phyloP scores from a whole-genome alignment of 2,113 vertebrate genomes.

The Noctilio leporinus region DNA sequence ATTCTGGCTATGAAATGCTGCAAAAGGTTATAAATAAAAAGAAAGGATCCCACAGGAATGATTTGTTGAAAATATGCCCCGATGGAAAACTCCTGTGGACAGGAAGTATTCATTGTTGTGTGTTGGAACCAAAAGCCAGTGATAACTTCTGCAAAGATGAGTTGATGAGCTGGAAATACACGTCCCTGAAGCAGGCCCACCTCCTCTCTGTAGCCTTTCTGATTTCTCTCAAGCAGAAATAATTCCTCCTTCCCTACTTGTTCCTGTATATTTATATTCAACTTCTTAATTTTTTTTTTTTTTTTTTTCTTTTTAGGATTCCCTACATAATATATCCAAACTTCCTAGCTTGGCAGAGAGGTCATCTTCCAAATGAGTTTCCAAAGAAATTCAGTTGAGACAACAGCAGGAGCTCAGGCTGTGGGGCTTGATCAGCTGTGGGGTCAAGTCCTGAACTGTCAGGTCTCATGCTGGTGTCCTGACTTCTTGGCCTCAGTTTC shows the following conservation, averaged over 20 bases:
- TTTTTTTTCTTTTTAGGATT: constrained; percentile 27
- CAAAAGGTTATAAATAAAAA: constrained; percentile 43
- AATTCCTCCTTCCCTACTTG: background rate
- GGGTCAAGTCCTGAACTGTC: background rate
- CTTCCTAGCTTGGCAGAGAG: background rate
- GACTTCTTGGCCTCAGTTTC: background rate
- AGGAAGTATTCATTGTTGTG: background rate
- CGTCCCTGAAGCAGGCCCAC: background rate
- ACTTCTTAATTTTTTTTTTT: background rate
- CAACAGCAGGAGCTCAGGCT: background rate
- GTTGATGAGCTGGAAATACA: background rate
- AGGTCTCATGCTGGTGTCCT: background rate
- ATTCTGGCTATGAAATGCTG: background rate
- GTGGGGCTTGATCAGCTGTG: background rate
- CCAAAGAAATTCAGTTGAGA: background rate
- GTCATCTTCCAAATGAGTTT: background rate
- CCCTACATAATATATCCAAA: background rate
- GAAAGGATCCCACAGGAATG: constrained; percentile 5
- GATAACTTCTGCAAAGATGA: background rate
- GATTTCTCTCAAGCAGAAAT: background rate
- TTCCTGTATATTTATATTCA: background rate
- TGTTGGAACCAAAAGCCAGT: background rate
- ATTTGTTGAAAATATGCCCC: constrained; percentile 2
- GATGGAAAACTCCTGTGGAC: background rate
- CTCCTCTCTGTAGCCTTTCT: background rate